A percentile compares a stretch with the other conserved stretches of the same genome.
These are phyloP conservation scores for Holocentrus rufus DNA, from an alignment of 2,797 vertebrate species.

Conservation along the genomic window DNA sequence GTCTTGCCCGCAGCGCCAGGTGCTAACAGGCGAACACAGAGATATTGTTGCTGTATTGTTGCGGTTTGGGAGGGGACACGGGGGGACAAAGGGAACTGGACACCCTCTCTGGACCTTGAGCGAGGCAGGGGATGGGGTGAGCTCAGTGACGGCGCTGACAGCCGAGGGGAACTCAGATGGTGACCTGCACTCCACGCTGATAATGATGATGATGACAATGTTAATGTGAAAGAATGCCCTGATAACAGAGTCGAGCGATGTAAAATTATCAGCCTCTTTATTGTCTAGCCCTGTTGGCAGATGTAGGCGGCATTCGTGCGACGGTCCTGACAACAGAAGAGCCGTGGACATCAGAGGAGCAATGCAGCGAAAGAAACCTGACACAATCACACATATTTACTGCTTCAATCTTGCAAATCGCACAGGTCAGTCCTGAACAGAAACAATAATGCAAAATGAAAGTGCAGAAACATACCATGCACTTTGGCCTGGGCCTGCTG, in stretches of 20 bases:
- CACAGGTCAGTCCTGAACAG: too few species aligned
- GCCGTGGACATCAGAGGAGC: conserved; percentile 32
- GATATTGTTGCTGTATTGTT: conserved; percentile 74
- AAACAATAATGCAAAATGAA: too few species aligned
- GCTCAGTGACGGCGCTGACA: conserved; percentile 70
- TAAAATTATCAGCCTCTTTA: conserved; percentile 60
- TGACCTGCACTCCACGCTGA: conserved; percentile 51
- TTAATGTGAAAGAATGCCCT: conserved; percentile 52
- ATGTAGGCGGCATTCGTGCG: conserved; percentile 47
- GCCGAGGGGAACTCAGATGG: conserved; percentile 55
- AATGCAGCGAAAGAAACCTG: conserved; percentile 60
- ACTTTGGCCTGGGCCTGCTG: too few species aligned
- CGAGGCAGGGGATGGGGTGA: conserved; percentile 66
- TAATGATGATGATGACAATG: conserved; percentile 60
- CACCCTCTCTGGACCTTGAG: conserved; percentile 69
- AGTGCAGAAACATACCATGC: too few species aligned
- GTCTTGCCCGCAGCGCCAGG: conserved; percentile 62
- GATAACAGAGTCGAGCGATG: conserved; percentile 41
- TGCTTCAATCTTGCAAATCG: too few species aligned
- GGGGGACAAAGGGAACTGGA: conserved; percentile 73
- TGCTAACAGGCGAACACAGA: conserved; percentile 82
- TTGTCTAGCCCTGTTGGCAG: conserved; percentile 57
- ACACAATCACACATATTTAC: conserved; percentile 30
- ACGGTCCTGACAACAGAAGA: conserved; percentile 54
- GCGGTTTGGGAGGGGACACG: conserved; percentile 53